Conservation (phyloP, 2,113 vertebrate genomes). For the Caloenas nicobarica region DNA sequence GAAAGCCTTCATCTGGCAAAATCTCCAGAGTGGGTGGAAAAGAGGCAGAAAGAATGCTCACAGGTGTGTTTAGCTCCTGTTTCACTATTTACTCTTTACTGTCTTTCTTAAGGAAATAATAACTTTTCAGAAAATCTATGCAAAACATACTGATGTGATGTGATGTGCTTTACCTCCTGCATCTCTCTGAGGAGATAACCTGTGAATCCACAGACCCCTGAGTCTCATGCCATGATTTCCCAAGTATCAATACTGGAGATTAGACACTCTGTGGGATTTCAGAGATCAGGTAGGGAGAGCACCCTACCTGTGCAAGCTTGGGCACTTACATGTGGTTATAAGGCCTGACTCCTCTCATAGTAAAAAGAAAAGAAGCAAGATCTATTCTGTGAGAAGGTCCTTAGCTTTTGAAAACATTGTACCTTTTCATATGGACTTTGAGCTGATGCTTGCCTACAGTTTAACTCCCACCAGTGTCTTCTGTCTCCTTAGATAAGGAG, state of each 20-base stretch:
- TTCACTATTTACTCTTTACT: neutral
- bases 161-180: neutral
- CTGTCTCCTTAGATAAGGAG: neutral
- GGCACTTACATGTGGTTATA: accelerated
- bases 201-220: neutral
- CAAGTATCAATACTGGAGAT: neutral
- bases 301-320: neutral
- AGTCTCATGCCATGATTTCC: neutral
- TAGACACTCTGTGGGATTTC: neutral
- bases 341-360: neutral
- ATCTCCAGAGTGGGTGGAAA: neutral
- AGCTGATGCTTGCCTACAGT: neutral
- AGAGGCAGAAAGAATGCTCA: neutral
- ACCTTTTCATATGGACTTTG: neutral
- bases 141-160: neutral
- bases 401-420: neutral
- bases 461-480: neutral
- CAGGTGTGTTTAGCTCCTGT: neutral
- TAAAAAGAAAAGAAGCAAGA: neutral
- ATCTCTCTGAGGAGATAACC: neutral
- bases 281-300: neutral
- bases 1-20: neutral
- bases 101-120: neutral
- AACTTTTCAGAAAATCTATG: neutral
- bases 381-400: neutral